These are phyloP conservation scores for Lasioglossum villosulum DNA, from an alignment of 2,888 invertebrate genomes.

Conservation along the genomic window DNA sequence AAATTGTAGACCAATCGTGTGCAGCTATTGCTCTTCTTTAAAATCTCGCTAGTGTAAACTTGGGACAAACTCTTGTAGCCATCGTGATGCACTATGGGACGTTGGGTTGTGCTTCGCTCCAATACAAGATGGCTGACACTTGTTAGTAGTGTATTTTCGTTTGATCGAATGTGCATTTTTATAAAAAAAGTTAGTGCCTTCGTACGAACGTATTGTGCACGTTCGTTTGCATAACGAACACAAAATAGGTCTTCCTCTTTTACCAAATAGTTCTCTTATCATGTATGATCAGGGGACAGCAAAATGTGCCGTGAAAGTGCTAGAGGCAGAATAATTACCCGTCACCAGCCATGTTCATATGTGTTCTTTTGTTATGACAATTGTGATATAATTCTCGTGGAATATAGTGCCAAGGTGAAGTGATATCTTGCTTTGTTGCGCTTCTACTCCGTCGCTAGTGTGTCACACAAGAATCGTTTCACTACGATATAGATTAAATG, in stretches of 20 bases:
- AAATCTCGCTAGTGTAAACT: conserved; percentile 50
- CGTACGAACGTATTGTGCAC: conserved; percentile 49
- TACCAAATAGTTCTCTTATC: conserved; percentile 54
- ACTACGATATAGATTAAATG: conserved; percentile 74
- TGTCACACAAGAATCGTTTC: conserved; percentile 43
- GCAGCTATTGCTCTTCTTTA: conserved; percentile 30
- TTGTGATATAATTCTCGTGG: conserved; percentile 74
- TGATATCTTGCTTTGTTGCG: conserved; percentile 60
- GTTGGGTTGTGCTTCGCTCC: conserved; percentile 74
- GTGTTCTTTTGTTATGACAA: conserved; percentile 78
- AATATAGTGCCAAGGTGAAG: conserved; percentile 67
- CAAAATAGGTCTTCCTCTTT: conserved; percentile 50
- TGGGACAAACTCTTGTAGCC: conserved; percentile 58
- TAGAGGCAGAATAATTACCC: conserved; percentile 70
- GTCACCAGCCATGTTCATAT: conserved; percentile 76
- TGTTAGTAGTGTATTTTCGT: conserved; percentile 84
- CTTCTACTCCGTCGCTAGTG: conserved; percentile 33
- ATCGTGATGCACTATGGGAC: conserved; percentile 68
- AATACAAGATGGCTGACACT: conserved; percentile 85
- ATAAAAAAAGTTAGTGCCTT: conserved; percentile 73
- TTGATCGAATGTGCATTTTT: conserved; percentile 73
- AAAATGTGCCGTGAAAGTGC: conserved; percentile 77
- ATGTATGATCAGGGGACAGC: conserved; percentile 72
- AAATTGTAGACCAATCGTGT: conserved; percentile 41
- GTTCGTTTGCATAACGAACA: conserved; percentile 43